Base-by-base conservation (phyloP, 2,113 vertebrate genomes). In the Hemicordylus capensis region DNA sequence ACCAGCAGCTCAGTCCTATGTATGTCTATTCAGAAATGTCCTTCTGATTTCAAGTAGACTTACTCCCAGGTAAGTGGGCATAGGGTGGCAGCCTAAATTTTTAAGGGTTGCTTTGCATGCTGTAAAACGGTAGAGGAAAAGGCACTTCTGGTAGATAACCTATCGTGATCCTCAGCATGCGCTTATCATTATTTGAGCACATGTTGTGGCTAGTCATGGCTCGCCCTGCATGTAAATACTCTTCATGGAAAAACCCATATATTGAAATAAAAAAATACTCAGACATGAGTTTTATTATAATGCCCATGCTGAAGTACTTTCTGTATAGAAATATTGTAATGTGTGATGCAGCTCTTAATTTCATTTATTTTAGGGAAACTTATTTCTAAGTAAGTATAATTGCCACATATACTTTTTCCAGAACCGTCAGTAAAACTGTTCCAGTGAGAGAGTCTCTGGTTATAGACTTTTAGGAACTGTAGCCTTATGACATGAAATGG, bases 401-500 rank as follows among this genome's bases (percentile, higher is more conserved):
- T 66, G 31, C n/a, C 31, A 20, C 11, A 28, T 76, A 10, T 5
- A n/a, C 17, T 44, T 58, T 20, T 74, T 28, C 70, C 61, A 84
- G 34, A 20, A 66, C 75, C 26, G 76, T 39, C 31, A 79, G 28
- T 72, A 79, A 72, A 79, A 59, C 56, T 79, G 20, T 79, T 54
- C 70, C 48, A 61, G 9, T 26, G 6, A 10, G 28, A 4, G 15
- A 66, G 69, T 0, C 15, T 4, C 63, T 89, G 73, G 58, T 86
- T 61, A 15, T 59, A 87, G n/a, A 19, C 20, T 56, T 89, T 34
- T 37, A 85, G 81, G 19, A 54, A 83, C 28, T 67, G 1, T 66
- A 88, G 61, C n/a, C 1, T 2, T 85, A 74, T 48, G 90, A 89
- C 20, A 22, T 9, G 34, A 86, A 85, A 24, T 80, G 59, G 54